These are phyloP conservation scores for Peromyscus leucopus DNA, from an alignment of 2,113 vertebrate species.

Conservation along the genomic window DNA sequence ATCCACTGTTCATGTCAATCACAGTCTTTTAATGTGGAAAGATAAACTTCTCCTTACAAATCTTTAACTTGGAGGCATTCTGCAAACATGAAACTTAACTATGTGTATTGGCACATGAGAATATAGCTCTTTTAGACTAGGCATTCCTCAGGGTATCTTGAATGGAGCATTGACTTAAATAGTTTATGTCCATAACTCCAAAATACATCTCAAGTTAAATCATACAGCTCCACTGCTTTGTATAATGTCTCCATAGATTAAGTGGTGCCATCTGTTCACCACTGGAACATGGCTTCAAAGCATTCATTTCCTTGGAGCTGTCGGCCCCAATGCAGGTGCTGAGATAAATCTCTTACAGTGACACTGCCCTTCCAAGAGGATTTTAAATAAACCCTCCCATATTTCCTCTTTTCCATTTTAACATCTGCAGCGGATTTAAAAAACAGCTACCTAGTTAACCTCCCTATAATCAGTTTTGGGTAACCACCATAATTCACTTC, in stretches of 20 bases:
- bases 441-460: not conserved
- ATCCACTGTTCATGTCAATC: not conserved
- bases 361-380: not conserved
- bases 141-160: not conserved
- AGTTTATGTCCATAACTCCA: not conserved
- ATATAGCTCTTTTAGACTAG: not conserved
- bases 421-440: not conserved
- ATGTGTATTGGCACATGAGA: not conserved
- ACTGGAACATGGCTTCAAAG: not conserved
- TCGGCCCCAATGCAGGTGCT: not conserved
- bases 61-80: not conserved
- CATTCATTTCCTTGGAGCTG: not conserved
- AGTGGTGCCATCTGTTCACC: not conserved
- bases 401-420: not conserved
- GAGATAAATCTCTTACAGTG: not conserved
- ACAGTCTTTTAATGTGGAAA: not conserved
- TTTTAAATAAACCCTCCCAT: not conserved
- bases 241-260: not conserved
- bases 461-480: not conserved
- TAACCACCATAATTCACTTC: too few species aligned
- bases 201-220: not conserved
- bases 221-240: not conserved
- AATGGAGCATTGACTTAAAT: not conserved
- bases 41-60: not conserved
- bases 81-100: not conserved